Evolutionary conservation across 2,113 vertebrate species (phyloP).

Genomic region (Scolopax mira): DNA sequence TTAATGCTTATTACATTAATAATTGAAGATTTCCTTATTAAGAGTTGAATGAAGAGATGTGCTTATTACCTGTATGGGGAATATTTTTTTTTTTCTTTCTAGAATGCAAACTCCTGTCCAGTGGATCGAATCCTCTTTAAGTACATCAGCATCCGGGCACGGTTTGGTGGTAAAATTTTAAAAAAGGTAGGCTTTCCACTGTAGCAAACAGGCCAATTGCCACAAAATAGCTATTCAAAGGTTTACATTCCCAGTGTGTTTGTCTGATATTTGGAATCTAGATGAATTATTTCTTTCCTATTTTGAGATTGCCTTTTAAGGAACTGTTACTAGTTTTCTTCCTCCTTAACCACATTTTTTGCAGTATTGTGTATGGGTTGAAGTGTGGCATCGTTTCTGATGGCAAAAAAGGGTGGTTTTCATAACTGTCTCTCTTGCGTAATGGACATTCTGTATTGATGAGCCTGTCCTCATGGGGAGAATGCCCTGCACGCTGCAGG

Average conservation of each 20-base stretch:
- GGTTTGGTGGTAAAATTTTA: slow-evolving; percentile 85
- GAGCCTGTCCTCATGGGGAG: not conserved
- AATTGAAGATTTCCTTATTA: not conserved
- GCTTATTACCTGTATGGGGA: not conserved
- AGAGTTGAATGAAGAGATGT: not conserved
- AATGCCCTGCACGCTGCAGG: not conserved
- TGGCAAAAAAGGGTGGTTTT: not conserved
- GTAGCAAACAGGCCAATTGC: not conserved
- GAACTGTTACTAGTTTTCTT: not conserved
- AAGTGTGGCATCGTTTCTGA: not conserved
- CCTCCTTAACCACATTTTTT: not conserved
- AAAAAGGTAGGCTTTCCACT: slow-evolving; percentile 80
- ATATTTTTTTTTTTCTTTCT: not conserved
- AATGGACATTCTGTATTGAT: not conserved
- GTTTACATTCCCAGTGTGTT: not conserved
- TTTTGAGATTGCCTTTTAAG: not conserved
- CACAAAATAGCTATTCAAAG: not conserved
- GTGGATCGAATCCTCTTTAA: slow-evolving; percentile 90
- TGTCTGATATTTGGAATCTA: not conserved
- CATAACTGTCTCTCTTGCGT: not conserved
- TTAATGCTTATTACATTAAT: not conserved
- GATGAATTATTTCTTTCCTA: not conserved
- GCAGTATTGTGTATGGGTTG: not conserved
- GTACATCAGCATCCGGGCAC: slow-evolving; percentile 85
- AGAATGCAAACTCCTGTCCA: slow-evolving; percentile 97